Percentiles rank a stretch among this genome's conserved stretches.
These are phyloP conservation scores for Eufriesea mexicana DNA, from an alignment of 1,140 invertebrate genomes.

Conservation along the genomic window DNA sequence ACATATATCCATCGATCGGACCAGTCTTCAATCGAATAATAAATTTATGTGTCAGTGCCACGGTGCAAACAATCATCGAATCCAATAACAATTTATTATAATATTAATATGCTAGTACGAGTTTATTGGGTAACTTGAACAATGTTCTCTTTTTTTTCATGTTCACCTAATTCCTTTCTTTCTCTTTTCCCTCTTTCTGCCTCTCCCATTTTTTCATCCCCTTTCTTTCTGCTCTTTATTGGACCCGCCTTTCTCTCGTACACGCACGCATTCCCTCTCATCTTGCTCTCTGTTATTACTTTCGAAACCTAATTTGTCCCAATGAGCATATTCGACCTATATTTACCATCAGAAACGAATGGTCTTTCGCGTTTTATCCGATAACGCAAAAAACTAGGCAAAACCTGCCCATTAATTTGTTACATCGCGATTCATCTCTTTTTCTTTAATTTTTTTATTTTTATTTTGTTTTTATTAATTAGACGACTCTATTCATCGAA, in stretches of 20 bases:
- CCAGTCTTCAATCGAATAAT: conserved; percentile 59
- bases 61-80: conserved; percentile 83
- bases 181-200: conserved; percentile 13
- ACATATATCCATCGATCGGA: conserved; percentile 25
- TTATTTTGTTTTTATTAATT: conserved; percentile 2
- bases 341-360: conserved; percentile 69
- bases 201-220: conserved; percentile 19
- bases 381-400: conserved; percentile 19
- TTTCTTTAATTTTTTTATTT: not conserved
- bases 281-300: conserved; percentile 55
- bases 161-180: conserved; percentile 9
- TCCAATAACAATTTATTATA: conserved; percentile 79
- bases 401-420: conserved; percentile 11
- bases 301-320: conserved; percentile 68
- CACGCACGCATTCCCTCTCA: conserved; percentile 44
- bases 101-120: conserved; percentile 75
- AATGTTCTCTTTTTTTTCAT: conserved; percentile 27
- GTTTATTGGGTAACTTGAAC: conserved; percentile 72
- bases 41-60: conserved; percentile 80
- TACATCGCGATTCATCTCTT: conserved; percentile 11
- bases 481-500: conserved; percentile 68
- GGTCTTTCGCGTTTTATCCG: conserved; percentile 32
- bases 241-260: conserved; percentile 47
- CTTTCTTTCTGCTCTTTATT: conserved; percentile 26
- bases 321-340: conserved; percentile 77